Evolutionary conservation across 2,888 invertebrate genomes (phyloP).

Genomic region (Craniophora ligustri): DNA sequence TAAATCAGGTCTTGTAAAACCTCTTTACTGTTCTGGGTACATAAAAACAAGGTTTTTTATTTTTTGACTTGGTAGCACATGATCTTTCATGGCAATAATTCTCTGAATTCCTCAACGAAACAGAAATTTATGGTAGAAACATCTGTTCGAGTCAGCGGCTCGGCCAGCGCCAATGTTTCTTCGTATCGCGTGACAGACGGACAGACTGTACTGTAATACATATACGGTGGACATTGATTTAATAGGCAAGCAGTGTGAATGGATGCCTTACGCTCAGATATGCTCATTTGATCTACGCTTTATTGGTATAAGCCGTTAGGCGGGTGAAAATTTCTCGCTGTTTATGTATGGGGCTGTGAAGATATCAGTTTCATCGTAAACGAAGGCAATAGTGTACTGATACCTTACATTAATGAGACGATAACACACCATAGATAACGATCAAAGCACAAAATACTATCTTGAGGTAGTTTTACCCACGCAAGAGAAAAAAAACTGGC

Average conservation of each 20-base stretch:
- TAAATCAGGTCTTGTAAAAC: slow-evolving; percentile 39
- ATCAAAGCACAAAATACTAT: not conserved
- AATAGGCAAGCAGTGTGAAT: slow-evolving; percentile 71
- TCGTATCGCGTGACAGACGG: slow-evolving; percentile 69
- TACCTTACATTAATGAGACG: slow-evolving; percentile 11
- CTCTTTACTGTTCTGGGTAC: slow-evolving; percentile 6
- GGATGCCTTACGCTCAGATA: slow-evolving; percentile 62
- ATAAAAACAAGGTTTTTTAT: slow-evolving; percentile 24
- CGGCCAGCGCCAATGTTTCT: slow-evolving; percentile 59
- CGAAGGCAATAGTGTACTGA: slow-evolving; percentile 16
- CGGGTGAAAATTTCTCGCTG: slow-evolving; percentile 38
- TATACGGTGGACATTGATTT: slow-evolving; percentile 82
- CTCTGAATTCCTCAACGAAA: slow-evolving; percentile 42
- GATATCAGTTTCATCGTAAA: slow-evolving; percentile 42
- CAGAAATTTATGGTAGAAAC: slow-evolving; percentile 40
- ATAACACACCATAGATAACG: slow-evolving; percentile 1
- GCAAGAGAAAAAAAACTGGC: not conserved
- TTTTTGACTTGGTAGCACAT: slow-evolving; percentile 10
- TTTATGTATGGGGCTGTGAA: slow-evolving; percentile 21
- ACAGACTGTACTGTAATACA: slow-evolving; percentile 64
- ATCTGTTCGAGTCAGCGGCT: slow-evolving; percentile 45
- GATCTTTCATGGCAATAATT: slow-evolving; percentile 27
- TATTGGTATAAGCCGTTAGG: slow-evolving; percentile 51
- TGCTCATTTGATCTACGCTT: slow-evolving; percentile 68
- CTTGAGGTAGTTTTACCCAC: too few species aligned